Evolutionary conservation across 2,797 vertebrate species (phyloP).

Genomic region (Lacerta bilineata): DNA sequence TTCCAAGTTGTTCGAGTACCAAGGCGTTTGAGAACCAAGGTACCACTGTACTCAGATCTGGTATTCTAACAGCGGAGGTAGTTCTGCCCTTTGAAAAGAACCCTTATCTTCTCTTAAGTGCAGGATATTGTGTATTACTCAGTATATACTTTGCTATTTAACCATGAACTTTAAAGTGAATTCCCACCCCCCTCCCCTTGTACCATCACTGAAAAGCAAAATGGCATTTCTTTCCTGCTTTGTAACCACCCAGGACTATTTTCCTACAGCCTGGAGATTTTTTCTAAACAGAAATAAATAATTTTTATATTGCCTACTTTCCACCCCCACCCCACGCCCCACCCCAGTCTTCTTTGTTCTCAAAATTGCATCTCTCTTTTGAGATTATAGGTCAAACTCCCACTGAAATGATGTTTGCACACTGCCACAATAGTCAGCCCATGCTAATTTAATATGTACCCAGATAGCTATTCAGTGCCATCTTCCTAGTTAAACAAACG

Average conservation of each 20-base stretch:
- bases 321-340: no score
- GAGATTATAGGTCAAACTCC: not conserved
- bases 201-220: not conserved
- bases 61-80: no score
- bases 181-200: not conserved
- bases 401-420: not conserved
- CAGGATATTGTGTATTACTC: not conserved
- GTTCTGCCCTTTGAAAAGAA: not conserved
- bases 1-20: no score
- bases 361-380: not conserved
- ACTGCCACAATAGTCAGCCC: not conserved
- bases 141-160: not conserved
- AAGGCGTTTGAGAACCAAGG: no score
- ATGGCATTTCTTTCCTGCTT: not conserved
- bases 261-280: not conserved
- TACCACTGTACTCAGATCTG: no score
- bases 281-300: slow-evolving; percentile 4
- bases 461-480: not conserved
- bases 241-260: slow-evolving; percentile 1
- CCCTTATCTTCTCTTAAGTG: not conserved
- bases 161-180: not conserved
- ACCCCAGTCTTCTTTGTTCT: not conserved
- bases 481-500: slow-evolving; percentile 11
- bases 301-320: not conserved
- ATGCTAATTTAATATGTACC: slow-evolving; percentile 34